Evolutionary conservation across 1,140 invertebrate genomes (phyloP).

Genomic region (Drosophila sucinea): DNA sequence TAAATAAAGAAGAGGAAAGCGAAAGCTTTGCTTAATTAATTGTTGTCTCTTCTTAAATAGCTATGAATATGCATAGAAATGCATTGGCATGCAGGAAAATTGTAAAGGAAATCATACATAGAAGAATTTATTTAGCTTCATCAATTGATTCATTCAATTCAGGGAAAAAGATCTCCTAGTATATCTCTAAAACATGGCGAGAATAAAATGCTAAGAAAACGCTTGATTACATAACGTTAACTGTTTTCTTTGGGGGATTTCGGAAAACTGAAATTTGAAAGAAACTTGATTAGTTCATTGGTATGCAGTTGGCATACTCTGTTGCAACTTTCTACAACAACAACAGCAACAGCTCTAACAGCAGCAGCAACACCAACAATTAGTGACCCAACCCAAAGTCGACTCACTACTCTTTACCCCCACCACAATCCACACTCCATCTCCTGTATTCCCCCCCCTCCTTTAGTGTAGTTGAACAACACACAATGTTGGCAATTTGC

Average conservation of each 20-base stretch:
- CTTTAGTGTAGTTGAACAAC: slow-evolving; percentile 5
- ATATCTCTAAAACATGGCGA: no score
- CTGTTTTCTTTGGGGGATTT: neutral
- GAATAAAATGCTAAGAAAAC: neutral
- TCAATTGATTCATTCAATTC: no score
- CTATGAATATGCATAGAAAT: neutral
- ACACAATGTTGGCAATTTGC: slow-evolving; percentile 59
- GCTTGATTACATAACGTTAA: neutral
- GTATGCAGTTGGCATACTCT: slow-evolving; percentile 23
- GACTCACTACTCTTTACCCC: slow-evolving; percentile 17
- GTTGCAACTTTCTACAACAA: slow-evolving; percentile 19
- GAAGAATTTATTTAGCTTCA: no score
- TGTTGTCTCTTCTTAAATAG: neutral
- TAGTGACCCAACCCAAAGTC: slow-evolving; percentile 20
- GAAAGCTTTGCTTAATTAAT: slow-evolving; percentile 6
- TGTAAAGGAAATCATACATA: neutral
- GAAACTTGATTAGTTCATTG: slow-evolving; percentile 7
- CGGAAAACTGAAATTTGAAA: slow-evolving; percentile 1
- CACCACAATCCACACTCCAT: slow-evolving; percentile 36
- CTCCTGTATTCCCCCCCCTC: neutral
- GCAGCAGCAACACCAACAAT: neutral
- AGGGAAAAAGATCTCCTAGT: no score
- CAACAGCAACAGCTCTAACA: neutral
- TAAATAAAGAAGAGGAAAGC: slow-evolving; percentile 30
- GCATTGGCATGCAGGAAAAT: neutral